phyloP scores from a whole-genome alignment of 2,888 invertebrate species.

The Xestia sexstrigata region DNA sequence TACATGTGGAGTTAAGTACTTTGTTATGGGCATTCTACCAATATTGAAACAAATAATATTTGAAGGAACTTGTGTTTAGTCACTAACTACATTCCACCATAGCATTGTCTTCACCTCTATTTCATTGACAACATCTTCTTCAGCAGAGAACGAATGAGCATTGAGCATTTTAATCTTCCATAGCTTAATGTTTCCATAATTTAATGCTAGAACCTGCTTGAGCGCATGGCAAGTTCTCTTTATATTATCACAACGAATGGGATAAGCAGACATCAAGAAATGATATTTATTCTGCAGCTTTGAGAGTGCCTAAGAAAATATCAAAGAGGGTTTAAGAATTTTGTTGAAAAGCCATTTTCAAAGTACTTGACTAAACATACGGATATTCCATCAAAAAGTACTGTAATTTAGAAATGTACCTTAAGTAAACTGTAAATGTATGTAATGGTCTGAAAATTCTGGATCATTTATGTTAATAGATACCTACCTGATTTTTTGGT shows the following conservation, averaged over 20 bases:
- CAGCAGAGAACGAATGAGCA: neutral
- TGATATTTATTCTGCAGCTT: neutral
- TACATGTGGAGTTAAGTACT: conserved; percentile 58
- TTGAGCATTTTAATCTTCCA: neutral
- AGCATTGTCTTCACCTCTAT: neutral
- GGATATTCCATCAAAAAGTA: conserved; percentile 47
- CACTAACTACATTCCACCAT: neutral
- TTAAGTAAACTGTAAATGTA: conserved; percentile 39
- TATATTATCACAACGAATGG: neutral
- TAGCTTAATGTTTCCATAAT: neutral
- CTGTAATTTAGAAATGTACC: conserved; percentile 58
- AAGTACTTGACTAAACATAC: conserved; percentile 41
- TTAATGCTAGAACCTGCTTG: neutral
- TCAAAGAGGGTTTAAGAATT: neutral
- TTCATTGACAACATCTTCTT: neutral
- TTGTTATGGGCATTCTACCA: conserved; percentile 10
- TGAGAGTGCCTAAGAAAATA: neutral
- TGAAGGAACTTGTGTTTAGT: neutral
- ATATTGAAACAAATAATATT: neutral
- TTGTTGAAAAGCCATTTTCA: neutral
- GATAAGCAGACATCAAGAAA: neutral
- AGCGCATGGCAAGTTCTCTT: neutral
- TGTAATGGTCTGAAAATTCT: conserved; percentile 48
- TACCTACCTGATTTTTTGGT: conserved; percentile 24
- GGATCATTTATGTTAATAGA: conserved; percentile 42